These are phyloP conservation scores for Pseudomyrmex dendroicus DNA, from an alignment of 1,140 invertebrate species.

Conservation along the genomic window DNA sequence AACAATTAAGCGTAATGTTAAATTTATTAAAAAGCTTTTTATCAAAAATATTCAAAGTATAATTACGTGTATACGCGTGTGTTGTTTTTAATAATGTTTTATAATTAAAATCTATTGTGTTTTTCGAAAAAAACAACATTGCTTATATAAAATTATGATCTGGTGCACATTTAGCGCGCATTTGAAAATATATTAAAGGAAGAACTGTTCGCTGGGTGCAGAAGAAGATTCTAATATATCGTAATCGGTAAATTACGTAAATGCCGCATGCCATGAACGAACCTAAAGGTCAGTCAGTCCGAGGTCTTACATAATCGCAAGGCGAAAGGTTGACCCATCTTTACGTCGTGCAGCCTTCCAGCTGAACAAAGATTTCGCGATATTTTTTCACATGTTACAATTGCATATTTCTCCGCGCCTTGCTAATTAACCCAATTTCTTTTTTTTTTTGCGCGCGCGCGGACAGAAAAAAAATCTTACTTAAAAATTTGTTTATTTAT, in stretches of 20 bases:
- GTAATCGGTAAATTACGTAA: constrained; percentile 79
- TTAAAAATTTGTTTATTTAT: background rate
- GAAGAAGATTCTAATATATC: constrained; percentile 75
- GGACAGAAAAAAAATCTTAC: background rate
- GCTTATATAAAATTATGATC: constrained; percentile 20
- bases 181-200: constrained; percentile 70
- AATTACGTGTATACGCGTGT: too few relatives aligned
- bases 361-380: constrained; percentile 71
- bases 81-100: too few relatives aligned
- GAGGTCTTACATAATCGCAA: constrained; percentile 77
- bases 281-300: constrained; percentile 77
- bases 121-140: too few relatives aligned
- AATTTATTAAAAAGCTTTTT: too few relatives aligned
- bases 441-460: background rate
- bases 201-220: constrained; percentile 72
- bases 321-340: constrained; percentile 78
- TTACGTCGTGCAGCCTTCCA: constrained; percentile 70
- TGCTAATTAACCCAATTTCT: too few relatives aligned
- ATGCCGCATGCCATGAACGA: constrained; percentile 78
- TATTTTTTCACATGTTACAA: constrained; percentile 57
- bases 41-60: too few relatives aligned
- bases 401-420: background rate
- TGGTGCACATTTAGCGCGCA: constrained; percentile 10
- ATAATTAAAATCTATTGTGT: too few relatives aligned
- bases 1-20: too few relatives aligned